Conservation (phyloP, 2,113 vertebrate species). For the Larimichthys crocea region DNA sequence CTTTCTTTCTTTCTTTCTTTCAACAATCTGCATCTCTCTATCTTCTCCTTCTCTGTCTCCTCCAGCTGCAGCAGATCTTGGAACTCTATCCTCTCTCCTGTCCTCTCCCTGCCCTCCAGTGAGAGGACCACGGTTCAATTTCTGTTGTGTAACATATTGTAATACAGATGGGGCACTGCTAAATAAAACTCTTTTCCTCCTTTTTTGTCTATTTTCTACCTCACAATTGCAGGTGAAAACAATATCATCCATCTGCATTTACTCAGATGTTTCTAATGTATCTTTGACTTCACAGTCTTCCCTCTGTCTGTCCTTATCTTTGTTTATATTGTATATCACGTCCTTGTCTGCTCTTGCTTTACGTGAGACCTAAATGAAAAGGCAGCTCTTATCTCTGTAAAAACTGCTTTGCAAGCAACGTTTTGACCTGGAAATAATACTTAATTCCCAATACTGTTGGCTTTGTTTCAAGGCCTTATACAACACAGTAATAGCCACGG, state of each 20-base stretch:
- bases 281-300: constrained; percentile 11
- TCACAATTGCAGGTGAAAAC: constrained; percentile 9
- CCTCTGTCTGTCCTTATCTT: constrained; percentile 21
- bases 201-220: background rate
- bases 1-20: background rate
- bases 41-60: background rate
- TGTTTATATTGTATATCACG: constrained; percentile 32
- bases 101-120: constrained; percentile 18
- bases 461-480: constrained; percentile 61
- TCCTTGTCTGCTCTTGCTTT: constrained; percentile 43
- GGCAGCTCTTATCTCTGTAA: constrained; percentile 44
- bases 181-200: background rate
- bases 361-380: constrained; percentile 41
- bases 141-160: constrained; percentile 28
- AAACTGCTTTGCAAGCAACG: constrained; percentile 57
- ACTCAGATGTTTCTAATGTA: constrained; percentile 6
- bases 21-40: background rate
- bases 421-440: constrained; percentile 54
- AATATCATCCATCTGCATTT: constrained; percentile 16
- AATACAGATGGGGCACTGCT: constrained; percentile 1
- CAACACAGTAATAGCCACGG: constrained; percentile 65
- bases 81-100: constrained; percentile 36
- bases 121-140: constrained; percentile 4
- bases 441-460: constrained; percentile 55
- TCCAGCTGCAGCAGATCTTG: constrained; percentile 53